Conservation (phyloP, 2,797 vertebrate species). For the Clarias fuscus region DNA sequence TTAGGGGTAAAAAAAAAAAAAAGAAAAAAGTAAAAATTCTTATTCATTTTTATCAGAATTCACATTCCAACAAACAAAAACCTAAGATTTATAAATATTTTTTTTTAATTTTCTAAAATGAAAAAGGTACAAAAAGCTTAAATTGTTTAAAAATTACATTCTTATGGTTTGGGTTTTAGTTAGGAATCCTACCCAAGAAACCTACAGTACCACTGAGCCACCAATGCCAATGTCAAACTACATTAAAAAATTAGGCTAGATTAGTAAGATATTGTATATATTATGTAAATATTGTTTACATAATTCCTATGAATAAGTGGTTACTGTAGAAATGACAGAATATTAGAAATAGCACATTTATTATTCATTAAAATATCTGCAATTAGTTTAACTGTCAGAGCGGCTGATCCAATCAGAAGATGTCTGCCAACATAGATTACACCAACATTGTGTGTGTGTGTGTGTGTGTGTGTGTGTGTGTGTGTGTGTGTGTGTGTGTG, state of each 20-base stretch:
- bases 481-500: constrained; percentile 10
- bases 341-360: not conserved
- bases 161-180: no score
- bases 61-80: no score
- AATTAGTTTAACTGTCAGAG: not conserved
- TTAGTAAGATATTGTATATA: not conserved
- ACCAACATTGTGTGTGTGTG: not conserved
- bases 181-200: no score
- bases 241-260: not conserved
- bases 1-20: no score
- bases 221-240: no score
- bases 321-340: not conserved
- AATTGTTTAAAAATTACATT: no score
- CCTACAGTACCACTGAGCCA: no score
- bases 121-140: no score
- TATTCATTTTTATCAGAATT: no score
- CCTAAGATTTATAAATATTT: no score
- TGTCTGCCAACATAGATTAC: not conserved
- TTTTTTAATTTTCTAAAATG: no score
- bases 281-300: not conserved
- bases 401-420: not conserved
- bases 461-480: not conserved
- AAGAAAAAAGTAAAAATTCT: no score
- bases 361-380: not conserved
- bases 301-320: not conserved